These are phyloP conservation scores for Drosophila mayri DNA, from an alignment of 1,140 invertebrate species.

Conservation along the genomic window DNA sequence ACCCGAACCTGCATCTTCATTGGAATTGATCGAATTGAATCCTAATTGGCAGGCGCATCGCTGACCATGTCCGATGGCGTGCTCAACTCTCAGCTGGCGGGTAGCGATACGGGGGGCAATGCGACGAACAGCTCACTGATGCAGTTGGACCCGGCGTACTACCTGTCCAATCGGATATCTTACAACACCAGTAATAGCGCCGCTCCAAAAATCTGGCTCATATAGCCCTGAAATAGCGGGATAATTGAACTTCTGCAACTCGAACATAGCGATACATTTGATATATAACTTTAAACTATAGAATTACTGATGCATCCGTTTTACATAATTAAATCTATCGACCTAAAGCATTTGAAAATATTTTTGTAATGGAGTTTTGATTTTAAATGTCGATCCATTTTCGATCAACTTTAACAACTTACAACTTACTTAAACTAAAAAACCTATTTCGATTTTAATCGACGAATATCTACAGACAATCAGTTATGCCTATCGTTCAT, in stretches of 20 bases:
- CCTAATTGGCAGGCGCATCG: slow-evolving; percentile 54
- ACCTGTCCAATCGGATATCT: slow-evolving; percentile 80
- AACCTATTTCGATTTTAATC: no score
- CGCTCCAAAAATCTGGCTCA: slow-evolving; percentile 11
- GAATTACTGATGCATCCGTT: not conserved
- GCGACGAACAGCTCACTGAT: slow-evolving; percentile 70
- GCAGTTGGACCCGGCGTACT: slow-evolving; percentile 76
- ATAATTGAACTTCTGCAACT: slow-evolving; percentile 3
- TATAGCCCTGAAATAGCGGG: not conserved
- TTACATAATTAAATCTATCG: not conserved
- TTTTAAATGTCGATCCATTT: not conserved
- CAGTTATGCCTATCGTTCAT: not conserved
- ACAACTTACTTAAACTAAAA: no score
- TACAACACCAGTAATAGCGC: slow-evolving; percentile 81
- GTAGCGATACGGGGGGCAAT: slow-evolving; percentile 64
- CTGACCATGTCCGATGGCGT: slow-evolving; percentile 79
- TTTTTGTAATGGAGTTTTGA: not conserved
- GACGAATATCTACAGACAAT: not conserved
- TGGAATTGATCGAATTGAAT: slow-evolving; percentile 18
- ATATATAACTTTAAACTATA: not conserved
- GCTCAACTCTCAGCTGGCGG: slow-evolving; percentile 59
- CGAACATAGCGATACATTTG: slow-evolving; percentile 1
- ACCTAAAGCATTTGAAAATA: not conserved
- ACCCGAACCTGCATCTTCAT: slow-evolving; percentile 8
- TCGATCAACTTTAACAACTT: not conserved